Base-by-base conservation (phyloP, 1,140 invertebrate species). In the Nasonia giraulti region DNA sequence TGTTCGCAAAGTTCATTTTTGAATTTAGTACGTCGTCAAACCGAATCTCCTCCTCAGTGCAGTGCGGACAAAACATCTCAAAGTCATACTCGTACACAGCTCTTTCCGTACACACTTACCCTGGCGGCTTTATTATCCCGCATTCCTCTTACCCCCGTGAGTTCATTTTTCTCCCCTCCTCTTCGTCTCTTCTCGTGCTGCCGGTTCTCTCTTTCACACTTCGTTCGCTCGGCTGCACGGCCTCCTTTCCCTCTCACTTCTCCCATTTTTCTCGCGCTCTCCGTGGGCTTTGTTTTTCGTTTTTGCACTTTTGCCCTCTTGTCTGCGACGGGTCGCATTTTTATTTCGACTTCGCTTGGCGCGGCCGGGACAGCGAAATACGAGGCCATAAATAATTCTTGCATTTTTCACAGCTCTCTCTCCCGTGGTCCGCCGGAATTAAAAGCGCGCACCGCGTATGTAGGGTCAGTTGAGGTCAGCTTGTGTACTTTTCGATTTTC, bases 311-410 rank as follows among this genome's bases (percentile, higher is more conserved):
- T 71, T 71, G 12, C 31, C 31, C 27, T 23, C 23, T 12, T n/a
- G 17, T 62, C 47, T 50, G 47, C 14, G 47, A 50, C 66, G 47
- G 47, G 66, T 69, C 27, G 66, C n/a, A 69, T 69, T 69, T 69
- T 27, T 69, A 69, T 69, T 69, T 69, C 27, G 66, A 69, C 66
- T 27, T n/a, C 20, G 66, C 62, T 20, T 8, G 5, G 66, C 20
- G 11, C 10, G 20, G n/a, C n/a, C n/a, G 2, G n/a, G 27, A 27
- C 66, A 69, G 66, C 66, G 27, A 69, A 69, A 69, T 69, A 69
- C 66, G 66, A 69, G 66, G 66, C 27, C 66, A 69, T 69, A 69
- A 69, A 69, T 69, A 69, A 69, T 69, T 69, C 66, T 69, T 23
- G 66, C 66, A 69, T 69, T 69, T n/a, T 69, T 69, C 66, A 11